These are phyloP conservation scores for Acleris cristana DNA, from an alignment of 2,888 invertebrate species.

Conservation along the genomic window DNA sequence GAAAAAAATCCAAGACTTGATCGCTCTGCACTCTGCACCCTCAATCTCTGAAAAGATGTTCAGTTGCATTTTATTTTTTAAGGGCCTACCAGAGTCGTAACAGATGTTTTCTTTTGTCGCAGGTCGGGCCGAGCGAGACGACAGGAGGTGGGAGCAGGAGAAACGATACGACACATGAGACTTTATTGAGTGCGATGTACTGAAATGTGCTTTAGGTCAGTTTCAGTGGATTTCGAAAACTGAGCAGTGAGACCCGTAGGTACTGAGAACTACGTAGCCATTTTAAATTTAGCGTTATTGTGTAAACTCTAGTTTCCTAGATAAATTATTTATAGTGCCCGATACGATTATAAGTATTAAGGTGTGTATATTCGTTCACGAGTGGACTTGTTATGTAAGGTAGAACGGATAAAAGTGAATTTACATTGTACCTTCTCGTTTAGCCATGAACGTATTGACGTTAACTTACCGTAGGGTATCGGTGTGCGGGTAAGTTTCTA, in stretches of 20 bases:
- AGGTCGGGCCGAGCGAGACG: constrained; percentile 64
- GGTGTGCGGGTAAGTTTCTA: too few species aligned
- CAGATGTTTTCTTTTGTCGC: constrained; percentile 56
- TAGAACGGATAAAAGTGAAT: constrained; percentile 33
- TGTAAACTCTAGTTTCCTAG: constrained; percentile 40
- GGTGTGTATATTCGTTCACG: constrained; percentile 53
- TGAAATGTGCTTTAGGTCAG: constrained; percentile 15
- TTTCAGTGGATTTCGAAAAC: constrained; percentile 24
- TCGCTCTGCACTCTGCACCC: too few species aligned
- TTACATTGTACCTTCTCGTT: constrained; percentile 17
- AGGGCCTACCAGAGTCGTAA: too few species aligned
- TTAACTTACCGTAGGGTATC: too few species aligned
- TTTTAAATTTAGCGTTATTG: constrained; percentile 31
- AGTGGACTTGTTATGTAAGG: constrained; percentile 52
- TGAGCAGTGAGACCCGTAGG: constrained; percentile 43
- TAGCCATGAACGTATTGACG: background rate
- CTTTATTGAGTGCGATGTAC: constrained; percentile 18
- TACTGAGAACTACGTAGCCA: constrained; percentile 23
- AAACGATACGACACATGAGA: constrained; percentile 40
- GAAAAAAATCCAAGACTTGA: too few species aligned
- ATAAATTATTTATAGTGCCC: constrained; percentile 53
- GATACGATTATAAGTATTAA: constrained; percentile 46
- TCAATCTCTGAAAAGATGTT: too few species aligned
- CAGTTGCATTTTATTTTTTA: too few species aligned
- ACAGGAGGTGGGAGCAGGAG: constrained; percentile 58